Evolutionary conservation across 2,888 invertebrate genomes (phyloP).

Genomic region (Eudiplozoon nipponicum): DNA sequence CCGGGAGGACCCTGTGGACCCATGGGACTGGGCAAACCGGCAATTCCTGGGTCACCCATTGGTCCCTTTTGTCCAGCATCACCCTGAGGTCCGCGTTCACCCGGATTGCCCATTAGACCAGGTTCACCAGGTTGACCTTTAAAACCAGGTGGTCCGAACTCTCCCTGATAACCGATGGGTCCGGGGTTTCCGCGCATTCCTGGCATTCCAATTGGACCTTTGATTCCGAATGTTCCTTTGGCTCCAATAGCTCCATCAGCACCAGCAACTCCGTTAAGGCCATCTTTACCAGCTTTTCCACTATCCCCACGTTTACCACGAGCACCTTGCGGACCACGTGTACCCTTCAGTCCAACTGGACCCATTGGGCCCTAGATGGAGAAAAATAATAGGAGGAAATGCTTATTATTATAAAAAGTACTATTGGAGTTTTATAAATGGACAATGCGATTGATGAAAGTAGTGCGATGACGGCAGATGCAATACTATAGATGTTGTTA

Average conservation of each 20-base stretch:
- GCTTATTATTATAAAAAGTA: too few species aligned
- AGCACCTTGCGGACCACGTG: conserved; percentile 1
- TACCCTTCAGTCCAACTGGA: neutral
- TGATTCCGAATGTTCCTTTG: neutral
- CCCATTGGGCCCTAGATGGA: too few species aligned
- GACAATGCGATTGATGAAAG: too few species aligned
- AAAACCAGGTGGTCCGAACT: neutral
- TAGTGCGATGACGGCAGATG: too few species aligned
- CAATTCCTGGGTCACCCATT: neutral
- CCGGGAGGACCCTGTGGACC: conserved; percentile 4
- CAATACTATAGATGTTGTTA: too few species aligned
- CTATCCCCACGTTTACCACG: conserved; percentile 2
- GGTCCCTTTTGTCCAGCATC: neutral
- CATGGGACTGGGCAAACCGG: too few species aligned
- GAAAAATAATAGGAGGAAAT: too few species aligned
- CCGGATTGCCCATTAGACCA: neutral
- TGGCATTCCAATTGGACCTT: neutral
- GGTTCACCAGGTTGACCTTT: neutral
- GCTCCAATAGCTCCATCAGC: neutral
- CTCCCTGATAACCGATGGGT: neutral
- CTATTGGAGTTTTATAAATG: too few species aligned
- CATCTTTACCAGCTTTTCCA: conserved; percentile 1
- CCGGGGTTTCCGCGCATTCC: neutral
- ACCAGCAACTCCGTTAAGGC: conserved; percentile 3
- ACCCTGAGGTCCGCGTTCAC: neutral